Conservation (phyloP, 2,888 invertebrate genomes). For the Caradrina kadenii region DNA sequence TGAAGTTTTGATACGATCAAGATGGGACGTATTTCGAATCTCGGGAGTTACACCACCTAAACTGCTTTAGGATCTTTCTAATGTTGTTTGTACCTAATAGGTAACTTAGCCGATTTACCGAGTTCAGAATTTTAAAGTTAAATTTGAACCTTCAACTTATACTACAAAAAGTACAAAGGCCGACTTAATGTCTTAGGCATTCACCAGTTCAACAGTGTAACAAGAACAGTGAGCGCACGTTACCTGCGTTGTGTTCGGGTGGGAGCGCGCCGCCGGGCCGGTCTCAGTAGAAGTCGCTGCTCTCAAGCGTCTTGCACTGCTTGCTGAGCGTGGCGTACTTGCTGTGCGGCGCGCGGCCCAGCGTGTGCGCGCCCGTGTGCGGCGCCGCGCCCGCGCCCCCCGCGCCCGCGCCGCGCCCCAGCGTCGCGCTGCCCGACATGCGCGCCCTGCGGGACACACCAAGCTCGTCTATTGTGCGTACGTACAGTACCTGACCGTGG, state of each 20-base stretch:
- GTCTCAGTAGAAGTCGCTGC: slow-evolving; percentile 98
- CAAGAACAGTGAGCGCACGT: not conserved
- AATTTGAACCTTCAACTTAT: no score
- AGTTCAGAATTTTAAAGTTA: no score
- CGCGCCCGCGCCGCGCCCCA: slow-evolving; percentile 63
- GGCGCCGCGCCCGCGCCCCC: slow-evolving; percentile 76
- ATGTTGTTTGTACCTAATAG: not conserved
- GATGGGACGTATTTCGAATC: not conserved
- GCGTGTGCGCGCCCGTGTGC: slow-evolving; percentile 91
- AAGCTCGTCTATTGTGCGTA: not conserved
- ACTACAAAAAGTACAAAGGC: no score
- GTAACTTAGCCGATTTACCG: no score
- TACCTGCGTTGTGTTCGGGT: slow-evolving; percentile 65
- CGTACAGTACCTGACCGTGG: not conserved
- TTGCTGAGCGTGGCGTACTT: slow-evolving; percentile 99
- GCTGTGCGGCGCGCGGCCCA: slow-evolving; percentile 93
- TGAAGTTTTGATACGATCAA: not conserved
- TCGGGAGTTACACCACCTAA: not conserved
- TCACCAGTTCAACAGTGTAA: no score
- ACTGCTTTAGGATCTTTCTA: not conserved
- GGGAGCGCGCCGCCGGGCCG: slow-evolving; percentile 91
- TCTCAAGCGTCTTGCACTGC: slow-evolving; percentile 98
- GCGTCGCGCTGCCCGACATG: slow-evolving; percentile 80
- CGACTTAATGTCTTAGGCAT: no score
- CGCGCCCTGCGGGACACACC: slow-evolving; percentile 73